phyloP scores from a whole-genome alignment of 2,888 invertebrate genomes.

The Timema cristinae region DNA sequence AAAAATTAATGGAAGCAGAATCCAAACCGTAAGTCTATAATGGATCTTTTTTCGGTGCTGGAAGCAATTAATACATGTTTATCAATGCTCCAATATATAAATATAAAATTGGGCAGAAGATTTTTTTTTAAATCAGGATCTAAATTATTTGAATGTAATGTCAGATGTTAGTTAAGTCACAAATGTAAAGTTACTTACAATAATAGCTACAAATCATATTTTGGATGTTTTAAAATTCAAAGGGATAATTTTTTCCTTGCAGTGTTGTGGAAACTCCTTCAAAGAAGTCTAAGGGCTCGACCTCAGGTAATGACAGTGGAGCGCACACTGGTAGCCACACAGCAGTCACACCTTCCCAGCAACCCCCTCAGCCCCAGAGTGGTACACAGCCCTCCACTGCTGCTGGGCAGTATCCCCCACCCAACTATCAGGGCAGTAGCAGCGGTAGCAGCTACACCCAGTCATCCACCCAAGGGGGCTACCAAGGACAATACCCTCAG shows the following conservation, averaged over 20 bases:
- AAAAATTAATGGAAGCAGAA: conserved; percentile 57
- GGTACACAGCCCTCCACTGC: conserved; percentile 17
- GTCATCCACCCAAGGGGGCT: conserved; percentile 43
- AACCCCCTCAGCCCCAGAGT: conserved; percentile 22
- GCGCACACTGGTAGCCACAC: background rate
- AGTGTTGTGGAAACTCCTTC: conserved; percentile 15
- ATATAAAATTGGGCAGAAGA: too few relatives aligned
- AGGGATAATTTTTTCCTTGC: too few relatives aligned
- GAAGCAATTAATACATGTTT: too few relatives aligned
- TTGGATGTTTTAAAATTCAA: too few relatives aligned
- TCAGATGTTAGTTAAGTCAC: too few relatives aligned
- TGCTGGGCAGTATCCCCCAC: conserved; percentile 27
- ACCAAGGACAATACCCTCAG: conserved; percentile 44
- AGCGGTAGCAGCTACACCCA: conserved; percentile 16
- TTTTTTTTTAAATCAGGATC: too few relatives aligned
- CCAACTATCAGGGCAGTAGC: conserved; percentile 20
- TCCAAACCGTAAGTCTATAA: conserved; percentile 48
- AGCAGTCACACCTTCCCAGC: conserved; percentile 9
- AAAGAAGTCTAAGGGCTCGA: conserved; percentile 19
- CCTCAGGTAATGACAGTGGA: conserved; percentile 16
- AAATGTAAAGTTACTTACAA: too few relatives aligned
- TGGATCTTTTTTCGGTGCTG: too few relatives aligned
- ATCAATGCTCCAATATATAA: too few relatives aligned
- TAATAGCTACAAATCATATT: too few relatives aligned
- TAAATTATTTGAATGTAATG: too few relatives aligned